phyloP scores from a whole-genome alignment of 1,140 invertebrate genomes.

The Bactericera cockerelli region DNA sequence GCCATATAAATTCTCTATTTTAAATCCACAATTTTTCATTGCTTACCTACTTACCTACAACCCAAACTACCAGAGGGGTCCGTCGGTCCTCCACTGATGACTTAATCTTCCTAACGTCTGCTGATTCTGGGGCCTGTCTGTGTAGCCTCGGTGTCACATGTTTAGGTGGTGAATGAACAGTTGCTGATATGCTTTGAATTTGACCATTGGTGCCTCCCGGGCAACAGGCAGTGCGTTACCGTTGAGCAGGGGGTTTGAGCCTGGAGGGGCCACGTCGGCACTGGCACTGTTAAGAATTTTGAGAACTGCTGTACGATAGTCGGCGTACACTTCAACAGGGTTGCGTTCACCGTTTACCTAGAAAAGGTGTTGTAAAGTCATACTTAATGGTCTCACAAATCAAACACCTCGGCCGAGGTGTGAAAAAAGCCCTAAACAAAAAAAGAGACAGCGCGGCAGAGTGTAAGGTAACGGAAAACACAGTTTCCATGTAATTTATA shows the following conservation, averaged over 20 bases:
- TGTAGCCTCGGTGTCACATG: neutral
- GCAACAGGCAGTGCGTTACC: neutral
- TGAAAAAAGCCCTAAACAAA: no score
- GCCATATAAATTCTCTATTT: no score
- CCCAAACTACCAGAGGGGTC: slow-evolving; percentile 46
- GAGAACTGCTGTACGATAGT: slow-evolving; percentile 55
- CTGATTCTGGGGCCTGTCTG: neutral
- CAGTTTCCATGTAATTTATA: no score
- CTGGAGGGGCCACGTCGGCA: no score
- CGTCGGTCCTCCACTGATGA: slow-evolving; percentile 2
- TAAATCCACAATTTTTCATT: no score
- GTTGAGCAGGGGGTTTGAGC: slow-evolving; percentile 26
- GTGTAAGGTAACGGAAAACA: no score
- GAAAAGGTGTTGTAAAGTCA: no score
- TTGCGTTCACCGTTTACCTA: slow-evolving; percentile 70
- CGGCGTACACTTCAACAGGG: slow-evolving; percentile 62
- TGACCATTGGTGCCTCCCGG: neutral
- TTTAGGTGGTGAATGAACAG: slow-evolving; percentile 2
- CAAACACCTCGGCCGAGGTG: no score
- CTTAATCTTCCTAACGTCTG: neutral
- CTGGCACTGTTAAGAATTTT: slow-evolving; percentile 36
- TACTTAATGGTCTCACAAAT: no score
- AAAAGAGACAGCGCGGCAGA: no score
- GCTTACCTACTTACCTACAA: slow-evolving; percentile 48
- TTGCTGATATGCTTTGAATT: neutral